Percentiles rank a stretch among this genome's conserved stretches.
These are phyloP conservation scores for Anniella stebbinsi DNA, from an alignment of 2,797 vertebrate species.

Conservation along the genomic window DNA sequence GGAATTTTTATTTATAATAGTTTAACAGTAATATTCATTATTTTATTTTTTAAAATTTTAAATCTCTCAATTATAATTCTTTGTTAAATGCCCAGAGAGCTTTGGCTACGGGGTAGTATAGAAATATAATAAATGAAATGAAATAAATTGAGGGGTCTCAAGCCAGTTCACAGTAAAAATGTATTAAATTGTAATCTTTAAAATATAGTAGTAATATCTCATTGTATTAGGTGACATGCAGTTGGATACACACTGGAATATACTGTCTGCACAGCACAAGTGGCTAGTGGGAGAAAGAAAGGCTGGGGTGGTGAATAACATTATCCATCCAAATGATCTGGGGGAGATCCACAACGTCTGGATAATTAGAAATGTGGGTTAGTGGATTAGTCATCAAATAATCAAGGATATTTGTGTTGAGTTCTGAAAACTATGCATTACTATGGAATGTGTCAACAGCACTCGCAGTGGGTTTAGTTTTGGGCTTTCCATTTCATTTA, in stretches of 20 bases:
- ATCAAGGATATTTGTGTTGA: neutral
- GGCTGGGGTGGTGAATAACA: neutral
- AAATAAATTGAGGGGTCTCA: neutral
- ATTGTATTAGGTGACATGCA: neutral
- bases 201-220: neutral
- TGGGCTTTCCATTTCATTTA: neutral
- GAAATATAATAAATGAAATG: too few relatives aligned
- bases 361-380: neutral
- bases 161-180: neutral
- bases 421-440: neutral
- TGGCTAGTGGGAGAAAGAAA: constrained; percentile 15
- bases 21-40: constrained; percentile 14
- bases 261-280: neutral
- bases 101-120: too few relatives aligned
- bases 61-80: neutral
- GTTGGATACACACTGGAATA: neutral
- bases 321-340: neutral
- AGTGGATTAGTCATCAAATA: neutral
- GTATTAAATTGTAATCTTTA: neutral
- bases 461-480: too few relatives aligned
- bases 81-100: too few relatives aligned
- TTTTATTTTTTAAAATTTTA: neutral
- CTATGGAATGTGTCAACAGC: neutral
- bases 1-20: constrained; percentile 8
- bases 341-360: neutral